Evolutionary conservation across 2,113 vertebrate genomes (phyloP).

Genomic region (Neodon shergylaensis): DNA sequence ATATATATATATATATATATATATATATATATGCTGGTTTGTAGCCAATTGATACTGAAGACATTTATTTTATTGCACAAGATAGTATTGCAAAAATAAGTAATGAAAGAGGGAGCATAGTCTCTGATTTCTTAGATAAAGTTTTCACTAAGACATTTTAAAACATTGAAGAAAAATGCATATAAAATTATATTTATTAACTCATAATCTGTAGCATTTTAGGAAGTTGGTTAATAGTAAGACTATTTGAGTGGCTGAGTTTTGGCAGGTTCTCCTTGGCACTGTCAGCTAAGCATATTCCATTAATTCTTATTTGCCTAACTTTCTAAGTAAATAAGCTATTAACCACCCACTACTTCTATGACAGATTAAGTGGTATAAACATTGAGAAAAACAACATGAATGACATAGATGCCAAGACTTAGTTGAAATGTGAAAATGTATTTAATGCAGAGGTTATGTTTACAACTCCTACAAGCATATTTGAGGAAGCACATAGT

Average conservation of each 20-base stretch:
- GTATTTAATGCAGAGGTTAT: constrained; percentile 51
- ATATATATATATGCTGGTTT: not conserved
- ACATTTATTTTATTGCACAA: constrained; percentile 29
- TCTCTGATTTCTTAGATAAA: constrained; percentile 13
- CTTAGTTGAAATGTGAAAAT: constrained; percentile 73
- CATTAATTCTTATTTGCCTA: constrained; percentile 71
- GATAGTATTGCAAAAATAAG: constrained; percentile 23
- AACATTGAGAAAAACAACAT: constrained; percentile 64
- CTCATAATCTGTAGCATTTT: constrained; percentile 44
- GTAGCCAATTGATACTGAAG: not conserved
- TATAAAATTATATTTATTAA: constrained; percentile 50
- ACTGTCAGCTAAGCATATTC: constrained; percentile 63
- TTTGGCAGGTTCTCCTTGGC: constrained; percentile 68
- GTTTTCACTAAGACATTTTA: constrained; percentile 47
- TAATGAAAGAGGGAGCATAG: not conserved
- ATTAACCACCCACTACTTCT: constrained; percentile 72
- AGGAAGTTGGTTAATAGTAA: constrained; percentile 40
- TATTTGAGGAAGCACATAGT: not conserved
- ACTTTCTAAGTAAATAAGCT: constrained; percentile 75
- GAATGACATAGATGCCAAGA: constrained; percentile 73
- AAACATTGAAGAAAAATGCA: constrained; percentile 4
- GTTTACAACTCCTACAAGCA: constrained; percentile 37
- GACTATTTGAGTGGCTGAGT: constrained; percentile 54
- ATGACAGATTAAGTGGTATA: constrained; percentile 67
- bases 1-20: no score